These are phyloP conservation scores for Lochmaea capreae DNA, from an alignment of 2,888 invertebrate species.

Conservation along the genomic window DNA sequence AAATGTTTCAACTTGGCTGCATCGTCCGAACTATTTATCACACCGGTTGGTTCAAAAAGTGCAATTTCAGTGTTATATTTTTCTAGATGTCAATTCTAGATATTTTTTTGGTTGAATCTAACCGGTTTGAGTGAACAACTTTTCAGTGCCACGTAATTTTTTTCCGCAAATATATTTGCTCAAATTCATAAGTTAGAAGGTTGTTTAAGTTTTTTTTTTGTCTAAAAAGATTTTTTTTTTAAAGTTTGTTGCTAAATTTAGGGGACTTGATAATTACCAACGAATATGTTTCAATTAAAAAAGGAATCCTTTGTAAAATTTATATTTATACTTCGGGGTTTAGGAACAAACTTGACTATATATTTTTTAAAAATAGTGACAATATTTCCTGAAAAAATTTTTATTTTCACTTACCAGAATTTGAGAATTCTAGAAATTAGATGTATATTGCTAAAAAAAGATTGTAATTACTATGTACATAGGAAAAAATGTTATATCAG, in stretches of 20 bases:
- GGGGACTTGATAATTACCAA: neutral
- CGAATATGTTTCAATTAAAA: neutral
- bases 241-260: constrained; percentile 8
- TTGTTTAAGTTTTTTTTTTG: constrained; percentile 23
- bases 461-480: constrained; percentile 62
- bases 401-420: constrained; percentile 44
- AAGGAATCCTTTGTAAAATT: too few relatives aligned
- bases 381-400: constrained; percentile 39
- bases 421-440: constrained; percentile 41
- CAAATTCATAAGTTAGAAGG: constrained; percentile 21
- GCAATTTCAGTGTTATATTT: constrained; percentile 14
- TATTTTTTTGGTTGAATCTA: constrained; percentile 12
- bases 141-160: constrained; percentile 28
- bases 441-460: constrained; percentile 56
- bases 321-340: neutral
- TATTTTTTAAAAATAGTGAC: constrained; percentile 40
- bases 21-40: constrained; percentile 16
- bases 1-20: neutral
- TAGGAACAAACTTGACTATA: constrained; percentile 37
- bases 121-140: constrained; percentile 13
- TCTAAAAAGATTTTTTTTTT: neutral
- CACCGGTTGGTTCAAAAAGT: constrained; percentile 13
- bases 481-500: constrained; percentile 60
- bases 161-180: constrained; percentile 25
- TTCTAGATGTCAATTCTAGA: constrained; percentile 12